Conservation (phyloP, 1,140 invertebrate genomes). For the Drosophila asahinai region DNA sequence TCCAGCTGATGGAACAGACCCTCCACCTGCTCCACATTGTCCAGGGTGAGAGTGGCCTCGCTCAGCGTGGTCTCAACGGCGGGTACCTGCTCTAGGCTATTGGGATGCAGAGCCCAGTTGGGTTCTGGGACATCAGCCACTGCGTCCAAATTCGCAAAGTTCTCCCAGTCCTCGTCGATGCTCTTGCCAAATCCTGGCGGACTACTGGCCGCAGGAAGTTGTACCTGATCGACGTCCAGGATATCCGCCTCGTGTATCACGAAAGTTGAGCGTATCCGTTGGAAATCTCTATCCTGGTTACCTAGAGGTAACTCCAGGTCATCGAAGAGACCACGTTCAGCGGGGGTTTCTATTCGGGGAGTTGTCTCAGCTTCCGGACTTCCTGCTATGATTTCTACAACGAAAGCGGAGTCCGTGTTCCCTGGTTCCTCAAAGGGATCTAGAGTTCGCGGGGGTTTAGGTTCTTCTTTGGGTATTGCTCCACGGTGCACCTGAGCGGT, state of each 20-base stretch:
- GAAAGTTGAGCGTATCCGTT: slow-evolving; percentile 61
- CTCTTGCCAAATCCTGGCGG: slow-evolving; percentile 76
- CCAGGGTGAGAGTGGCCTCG: slow-evolving; percentile 24
- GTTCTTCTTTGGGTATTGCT: slow-evolving; percentile 15
- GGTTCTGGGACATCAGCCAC: slow-evolving; percentile 35
- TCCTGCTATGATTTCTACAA: slow-evolving; percentile 66
- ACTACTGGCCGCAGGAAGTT: slow-evolving; percentile 45
- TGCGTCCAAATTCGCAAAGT: slow-evolving; percentile 68
- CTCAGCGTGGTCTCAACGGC: slow-evolving; percentile 28
- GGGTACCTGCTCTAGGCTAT: slow-evolving; percentile 38
- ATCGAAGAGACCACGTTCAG: slow-evolving; percentile 34
- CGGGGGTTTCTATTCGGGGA: slow-evolving; percentile 4
- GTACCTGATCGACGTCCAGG: slow-evolving; percentile 54
- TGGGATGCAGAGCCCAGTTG: slow-evolving; percentile 57
- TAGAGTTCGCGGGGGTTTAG: background rate
- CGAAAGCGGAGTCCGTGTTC: slow-evolving; percentile 54
- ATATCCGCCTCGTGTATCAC: slow-evolving; percentile 75
- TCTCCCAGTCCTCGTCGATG: slow-evolving; percentile 82
- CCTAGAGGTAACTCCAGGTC: slow-evolving; percentile 46
- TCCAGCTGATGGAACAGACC: slow-evolving; percentile 55
- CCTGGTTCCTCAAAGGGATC: background rate
- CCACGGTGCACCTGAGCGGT: slow-evolving; percentile 56
- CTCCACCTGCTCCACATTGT: slow-evolving; percentile 39
- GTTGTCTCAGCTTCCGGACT: slow-evolving; percentile 47
- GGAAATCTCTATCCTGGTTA: slow-evolving; percentile 60